phyloP scores from a whole-genome alignment of 2,797 vertebrate genomes.

The Eutrigla gurnardus region DNA sequence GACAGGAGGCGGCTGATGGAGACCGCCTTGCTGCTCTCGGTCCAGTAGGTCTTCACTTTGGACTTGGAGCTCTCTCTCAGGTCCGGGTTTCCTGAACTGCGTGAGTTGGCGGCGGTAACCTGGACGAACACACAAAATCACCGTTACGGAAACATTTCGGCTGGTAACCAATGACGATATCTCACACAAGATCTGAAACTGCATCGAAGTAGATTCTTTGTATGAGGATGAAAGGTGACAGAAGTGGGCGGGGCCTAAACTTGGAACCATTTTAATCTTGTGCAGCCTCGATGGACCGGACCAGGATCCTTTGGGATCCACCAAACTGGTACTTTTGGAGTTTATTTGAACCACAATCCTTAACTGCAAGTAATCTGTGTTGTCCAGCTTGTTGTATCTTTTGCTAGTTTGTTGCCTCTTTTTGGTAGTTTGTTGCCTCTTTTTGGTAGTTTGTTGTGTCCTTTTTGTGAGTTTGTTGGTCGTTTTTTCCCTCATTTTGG shows the following conservation, averaged over 20 bases:
- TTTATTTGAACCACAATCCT: too few species aligned
- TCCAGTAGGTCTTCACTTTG: slow-evolving; percentile 92
- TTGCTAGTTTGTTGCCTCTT: too few species aligned
- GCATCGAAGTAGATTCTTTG: neutral
- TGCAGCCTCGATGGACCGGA: neutral
- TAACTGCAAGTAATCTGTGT: too few species aligned
- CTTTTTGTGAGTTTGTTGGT: too few species aligned
- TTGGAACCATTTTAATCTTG: neutral
- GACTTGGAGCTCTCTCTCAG: slow-evolving; percentile 89
- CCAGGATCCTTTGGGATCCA: neutral
- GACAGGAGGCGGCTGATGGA: slow-evolving; percentile 93
- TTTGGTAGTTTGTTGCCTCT: too few species aligned
- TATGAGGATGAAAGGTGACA: neutral
- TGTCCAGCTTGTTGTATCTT: too few species aligned
- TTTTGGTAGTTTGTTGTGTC: too few species aligned
- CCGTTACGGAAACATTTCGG: neutral
- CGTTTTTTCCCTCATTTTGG: too few species aligned
- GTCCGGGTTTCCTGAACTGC: slow-evolving; percentile 84
- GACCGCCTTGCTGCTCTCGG: slow-evolving; percentile 90
- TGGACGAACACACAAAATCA: slow-evolving; percentile 65
- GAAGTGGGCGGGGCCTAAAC: too few species aligned
- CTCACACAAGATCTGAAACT: neutral
- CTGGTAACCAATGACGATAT: neutral
- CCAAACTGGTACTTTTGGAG: neutral
- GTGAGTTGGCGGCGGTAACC: slow-evolving; percentile 87